These are phyloP conservation scores for Diuraphis noxia DNA, from an alignment of 1,140 invertebrate genomes.

Conservation along the genomic window DNA sequence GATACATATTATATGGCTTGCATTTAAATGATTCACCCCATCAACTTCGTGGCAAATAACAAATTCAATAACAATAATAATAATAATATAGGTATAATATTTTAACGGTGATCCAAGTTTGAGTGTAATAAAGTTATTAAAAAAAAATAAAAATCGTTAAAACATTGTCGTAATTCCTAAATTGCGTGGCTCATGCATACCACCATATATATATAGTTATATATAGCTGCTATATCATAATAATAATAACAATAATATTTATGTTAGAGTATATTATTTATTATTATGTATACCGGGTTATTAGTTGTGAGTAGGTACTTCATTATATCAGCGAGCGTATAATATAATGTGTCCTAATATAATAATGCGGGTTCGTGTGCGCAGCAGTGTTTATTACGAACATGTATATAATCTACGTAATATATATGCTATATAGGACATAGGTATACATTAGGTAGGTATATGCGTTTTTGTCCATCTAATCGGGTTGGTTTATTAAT, in stretches of 20 bases:
- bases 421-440: no score
- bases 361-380: slow-evolving; percentile 33
- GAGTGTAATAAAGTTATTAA: slow-evolving; percentile 33
- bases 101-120: not conserved
- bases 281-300: slow-evolving; percentile 36
- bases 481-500: slow-evolving; percentile 15
- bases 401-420: not conserved
- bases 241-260: not conserved
- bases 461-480: not conserved
- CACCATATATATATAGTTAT: no score
- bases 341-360: not conserved
- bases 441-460: no score
- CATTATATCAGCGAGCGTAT: not conserved
- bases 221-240: not conserved
- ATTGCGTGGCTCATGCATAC: slow-evolving; percentile 22
- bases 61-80: not conserved
- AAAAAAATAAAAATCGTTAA: slow-evolving; percentile 24
- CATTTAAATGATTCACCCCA: not conserved
- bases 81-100: not conserved
- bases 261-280: no score
- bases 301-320: slow-evolving; percentile 10
- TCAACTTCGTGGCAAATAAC: not conserved
- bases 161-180: not conserved
- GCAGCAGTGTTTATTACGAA: not conserved
- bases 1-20: not conserved